phyloP scores from a whole-genome alignment of 2,888 invertebrate species.

The Agriopis leucophaearia region DNA sequence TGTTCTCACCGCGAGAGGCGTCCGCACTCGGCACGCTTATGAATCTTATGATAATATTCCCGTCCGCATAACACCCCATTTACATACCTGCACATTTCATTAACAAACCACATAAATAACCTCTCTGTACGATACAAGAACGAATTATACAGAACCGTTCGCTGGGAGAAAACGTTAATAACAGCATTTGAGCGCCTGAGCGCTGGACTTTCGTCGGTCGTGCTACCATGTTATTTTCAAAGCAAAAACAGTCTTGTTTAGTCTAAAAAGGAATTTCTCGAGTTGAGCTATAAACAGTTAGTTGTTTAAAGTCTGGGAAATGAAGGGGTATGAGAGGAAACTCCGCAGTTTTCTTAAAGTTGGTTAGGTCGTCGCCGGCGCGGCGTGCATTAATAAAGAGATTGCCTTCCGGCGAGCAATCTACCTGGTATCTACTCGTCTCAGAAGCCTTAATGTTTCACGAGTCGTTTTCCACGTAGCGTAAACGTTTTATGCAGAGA shows the following conservation, averaged over 20 bases:
- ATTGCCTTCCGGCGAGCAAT: conserved; percentile 62
- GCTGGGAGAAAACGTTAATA: conserved; percentile 62
- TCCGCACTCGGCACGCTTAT: conserved; percentile 52
- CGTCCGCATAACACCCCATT: conserved; percentile 60
- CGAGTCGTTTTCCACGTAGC: conserved; percentile 37
- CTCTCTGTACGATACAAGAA: conserved; percentile 48
- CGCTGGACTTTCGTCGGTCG: conserved; percentile 58
- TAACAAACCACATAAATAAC: conserved; percentile 60
- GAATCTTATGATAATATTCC: conserved; percentile 47
- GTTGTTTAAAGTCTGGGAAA: conserved; percentile 73
- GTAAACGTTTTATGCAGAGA: conserved; percentile 36
- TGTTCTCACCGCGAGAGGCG: conserved; percentile 66
- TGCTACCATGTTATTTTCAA: conserved; percentile 65
- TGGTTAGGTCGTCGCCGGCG: conserved; percentile 62
- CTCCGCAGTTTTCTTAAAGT: conserved; percentile 72
- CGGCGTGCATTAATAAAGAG: conserved; percentile 67
- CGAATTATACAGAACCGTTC: conserved; percentile 35
- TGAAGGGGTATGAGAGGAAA: conserved; percentile 53
- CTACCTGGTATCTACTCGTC: conserved; percentile 45
- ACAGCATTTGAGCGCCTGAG: conserved; percentile 58
- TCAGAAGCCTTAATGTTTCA: conserved; percentile 37
- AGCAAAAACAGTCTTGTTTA: conserved; percentile 69
- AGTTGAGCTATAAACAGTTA: conserved; percentile 74
- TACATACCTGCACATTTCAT: conserved; percentile 64
- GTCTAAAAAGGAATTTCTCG: conserved; percentile 67